Evolutionary conservation across 2,888 invertebrate species (phyloP), one percentile per base, ranked within the genome.

Genomic region (Terebella lapidaria): DNA sequence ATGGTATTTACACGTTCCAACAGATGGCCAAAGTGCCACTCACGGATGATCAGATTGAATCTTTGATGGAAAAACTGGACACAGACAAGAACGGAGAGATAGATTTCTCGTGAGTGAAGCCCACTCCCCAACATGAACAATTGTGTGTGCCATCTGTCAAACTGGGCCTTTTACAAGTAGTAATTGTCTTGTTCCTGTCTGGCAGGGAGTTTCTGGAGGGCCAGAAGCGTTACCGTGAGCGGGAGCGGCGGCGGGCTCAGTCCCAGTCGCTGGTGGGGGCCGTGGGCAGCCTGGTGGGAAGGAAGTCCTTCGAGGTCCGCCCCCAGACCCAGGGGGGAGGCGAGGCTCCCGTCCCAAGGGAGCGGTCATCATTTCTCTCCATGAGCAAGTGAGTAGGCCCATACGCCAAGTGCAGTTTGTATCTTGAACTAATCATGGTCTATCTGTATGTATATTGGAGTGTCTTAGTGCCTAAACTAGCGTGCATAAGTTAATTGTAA

Each of bases 121-220:
- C 10, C 4, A 25, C n/a, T n/a, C n/a, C n/a, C n/a, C n/a, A n/a
- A n/a, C n/a, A n/a, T 35, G 42, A 10, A n/a, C n/a, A n/a, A 10
- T 35, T 35, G 42, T 35, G 42, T 35, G 42, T 35, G 42, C n/a
- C n/a, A n/a, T n/a, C n/a, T n/a, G n/a, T n/a, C n/a, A n/a, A n/a
- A n/a, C n/a, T n/a, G n/a, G n/a, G n/a, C n/a, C n/a, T n/a, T n/a
- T n/a, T n/a, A n/a, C n/a, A 35, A 35, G n/a, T 35, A n/a, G 42
- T n/a, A 35, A 35, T 35, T 35, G 10, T 35, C 10, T 35, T 35
- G n/a, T 35, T 35, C 42, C n/a, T 35, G n/a, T 35, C 10, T n/a
- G n/a, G 4, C 54, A 58, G 58, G 25, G 58, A 58, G 24, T 27
- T 58, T 3, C 25, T 58, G 25, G 58, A 58, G 4, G 58, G 58